Percentiles rank a stretch among this genome's conserved stretches.
Evolutionary conservation across 2,888 invertebrate species (phyloP).

Genomic region (Reticulitermes lucifugus): DNA sequence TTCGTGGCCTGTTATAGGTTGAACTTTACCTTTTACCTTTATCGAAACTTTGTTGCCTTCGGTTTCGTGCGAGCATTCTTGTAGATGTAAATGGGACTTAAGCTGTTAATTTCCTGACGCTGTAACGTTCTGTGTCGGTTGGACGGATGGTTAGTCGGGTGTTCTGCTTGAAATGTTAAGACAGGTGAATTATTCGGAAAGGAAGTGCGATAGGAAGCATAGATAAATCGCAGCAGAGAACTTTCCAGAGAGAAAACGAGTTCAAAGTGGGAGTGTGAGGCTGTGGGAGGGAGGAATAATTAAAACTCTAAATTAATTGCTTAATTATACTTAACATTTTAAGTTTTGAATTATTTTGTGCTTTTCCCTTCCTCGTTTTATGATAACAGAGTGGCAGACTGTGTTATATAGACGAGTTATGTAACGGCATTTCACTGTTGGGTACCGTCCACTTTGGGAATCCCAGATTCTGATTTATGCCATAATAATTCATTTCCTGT

Average conservation of each 20-base stretch:
- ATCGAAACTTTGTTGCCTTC: background rate
- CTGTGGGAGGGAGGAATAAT: conserved; percentile 31
- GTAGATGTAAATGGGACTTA: background rate
- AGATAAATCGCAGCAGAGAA: conserved; percentile 40
- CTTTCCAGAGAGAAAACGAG: conserved; percentile 34
- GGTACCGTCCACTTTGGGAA: background rate
- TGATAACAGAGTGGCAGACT: background rate
- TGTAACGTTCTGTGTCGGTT: background rate
- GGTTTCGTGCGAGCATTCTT: background rate
- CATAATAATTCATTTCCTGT: background rate
- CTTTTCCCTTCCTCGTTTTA: background rate
- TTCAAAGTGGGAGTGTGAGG: conserved; percentile 22
- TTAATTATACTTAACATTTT: conserved; percentile 39
- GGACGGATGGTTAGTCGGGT: conserved; percentile 17
- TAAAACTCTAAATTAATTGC: conserved; percentile 45
- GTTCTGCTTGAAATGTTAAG: conserved; percentile 45
- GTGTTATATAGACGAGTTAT: background rate
- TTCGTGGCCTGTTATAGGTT: too few relatives aligned
- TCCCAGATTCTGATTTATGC: background rate
- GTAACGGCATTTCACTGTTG: background rate
- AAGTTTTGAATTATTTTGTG: conserved; percentile 35
- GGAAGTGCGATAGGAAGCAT: conserved; percentile 37
- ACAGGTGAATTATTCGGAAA: conserved; percentile 44
- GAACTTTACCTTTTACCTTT: too few relatives aligned
- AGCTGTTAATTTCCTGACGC: conserved; percentile 24